A percentile compares a stretch with the other conserved stretches of the same genome.
phyloP scores from a whole-genome alignment of 2,797 vertebrate species.

The Rachycentron canadum region DNA sequence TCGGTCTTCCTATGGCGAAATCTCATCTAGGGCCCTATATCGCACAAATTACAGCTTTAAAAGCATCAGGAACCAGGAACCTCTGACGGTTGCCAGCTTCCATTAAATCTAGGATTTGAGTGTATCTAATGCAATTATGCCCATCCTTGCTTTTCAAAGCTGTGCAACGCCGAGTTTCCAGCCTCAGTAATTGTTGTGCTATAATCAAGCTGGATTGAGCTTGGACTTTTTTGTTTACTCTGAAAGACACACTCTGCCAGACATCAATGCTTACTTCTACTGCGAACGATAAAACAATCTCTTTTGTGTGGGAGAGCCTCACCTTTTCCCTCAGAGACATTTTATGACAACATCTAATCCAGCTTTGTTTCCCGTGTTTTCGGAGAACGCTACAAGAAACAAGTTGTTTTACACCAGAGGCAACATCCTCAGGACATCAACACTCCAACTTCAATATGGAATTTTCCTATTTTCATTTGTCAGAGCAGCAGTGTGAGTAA shows the following conservation, averaged over 20 bases:
- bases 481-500: not conserved
- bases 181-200: slow-evolving; percentile 57
- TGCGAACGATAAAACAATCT: slow-evolving; percentile 33
- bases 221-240: slow-evolving; percentile 47
- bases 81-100: slow-evolving; percentile 57
- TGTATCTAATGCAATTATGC: slow-evolving; percentile 62
- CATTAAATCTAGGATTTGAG: slow-evolving; percentile 67
- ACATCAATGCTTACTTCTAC: slow-evolving; percentile 38
- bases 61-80: slow-evolving; percentile 55
- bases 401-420: slow-evolving; percentile 39
- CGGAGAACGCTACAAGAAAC: slow-evolving; percentile 20
- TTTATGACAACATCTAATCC: slow-evolving; percentile 59
- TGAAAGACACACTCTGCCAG: slow-evolving; percentile 40
- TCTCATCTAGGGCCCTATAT: slow-evolving; percentile 46
- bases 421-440: slow-evolving; percentile 46
- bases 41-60: slow-evolving; percentile 56
- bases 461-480: slow-evolving; percentile 1
- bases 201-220: slow-evolving; percentile 57
- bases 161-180: slow-evolving; percentile 32
- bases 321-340: slow-evolving; percentile 53
- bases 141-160: slow-evolving; percentile 53
- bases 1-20: slow-evolving; percentile 31
- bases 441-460: not conserved
- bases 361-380: slow-evolving; percentile 44
- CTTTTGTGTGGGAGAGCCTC: slow-evolving; percentile 36